A percentile compares a stretch with the other conserved stretches of the same genome.
Conservation (phyloP, 2,797 vertebrate genomes). For the Otolemur crassicaudatus region DNA sequence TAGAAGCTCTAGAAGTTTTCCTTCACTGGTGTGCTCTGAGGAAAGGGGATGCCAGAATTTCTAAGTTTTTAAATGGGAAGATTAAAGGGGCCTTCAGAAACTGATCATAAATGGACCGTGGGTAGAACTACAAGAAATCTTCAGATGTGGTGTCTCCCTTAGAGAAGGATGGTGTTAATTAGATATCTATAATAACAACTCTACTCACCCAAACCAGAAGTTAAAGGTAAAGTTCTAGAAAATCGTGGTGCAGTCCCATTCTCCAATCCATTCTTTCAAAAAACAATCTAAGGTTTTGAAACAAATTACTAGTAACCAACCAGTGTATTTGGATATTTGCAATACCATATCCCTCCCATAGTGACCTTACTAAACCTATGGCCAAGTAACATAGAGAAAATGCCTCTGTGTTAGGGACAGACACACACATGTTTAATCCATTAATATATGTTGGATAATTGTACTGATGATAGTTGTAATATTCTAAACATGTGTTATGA, state of each 20-base stretch:
- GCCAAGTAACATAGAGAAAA: not conserved
- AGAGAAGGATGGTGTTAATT: not conserved
- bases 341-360: not conserved
- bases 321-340: not conserved
- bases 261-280: fast-evolving
- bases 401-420: not conserved
- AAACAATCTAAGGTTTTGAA: not conserved
- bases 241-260: not conserved
- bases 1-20: not conserved
- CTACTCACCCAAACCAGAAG: not conserved
- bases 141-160: not conserved
- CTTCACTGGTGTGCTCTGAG: not conserved
- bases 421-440: not conserved
- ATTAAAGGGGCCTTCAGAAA: not conserved
- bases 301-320: not conserved
- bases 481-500: not conserved
- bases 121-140: not conserved
- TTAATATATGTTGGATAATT: not conserved
- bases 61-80: not conserved
- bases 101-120: not conserved
- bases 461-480: not conserved
- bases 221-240: not conserved
- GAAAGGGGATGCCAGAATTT: not conserved
- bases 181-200: not conserved
- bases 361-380: not conserved